Base-by-base conservation (phyloP, 2,888 invertebrate genomes). In the Ochlodes sylvanus region DNA sequence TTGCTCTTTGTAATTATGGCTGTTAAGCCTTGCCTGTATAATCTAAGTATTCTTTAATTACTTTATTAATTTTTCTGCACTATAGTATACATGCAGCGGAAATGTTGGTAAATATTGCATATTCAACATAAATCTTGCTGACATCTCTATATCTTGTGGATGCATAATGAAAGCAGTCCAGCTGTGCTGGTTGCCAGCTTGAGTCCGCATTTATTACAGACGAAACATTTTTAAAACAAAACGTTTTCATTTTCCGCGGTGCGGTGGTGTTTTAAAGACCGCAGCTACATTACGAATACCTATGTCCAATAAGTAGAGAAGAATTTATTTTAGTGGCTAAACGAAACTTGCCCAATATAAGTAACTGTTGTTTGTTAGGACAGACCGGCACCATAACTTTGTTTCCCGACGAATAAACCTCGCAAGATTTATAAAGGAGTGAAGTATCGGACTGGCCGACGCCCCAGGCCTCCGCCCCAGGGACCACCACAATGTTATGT, bases 401-500 rank as follows among this genome's bases (percentile, higher is more conserved):
- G 50, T 64, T 41, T 57, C 54, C 55, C 42, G 14, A 44, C 34
- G 38, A 64, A 64, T 64, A 64, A 64, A 64, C 57, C 57, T 57
- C 57, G 56, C 64, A 57, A 64, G 57, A 64, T 64, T 64, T 64
- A 58, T 52, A 65, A 58, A 58, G 50, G 56, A 63, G 47, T 64
- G 44, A 41, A 62, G 52, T 52, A 52, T 52, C 52, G 38, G 34
- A 38, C 50, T 38, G 15, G 44, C 44, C 15, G 15, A 7, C n/a
- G 12, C 27, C 7, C 54, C 14, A 14, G 10, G 54, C 54, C 19
- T 17, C 12, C 9, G 47, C 38, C 54, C 21, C 38, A 9, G 10
- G 44, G 62, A 38, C 76, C 77, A 38, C 76, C 77, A 69, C 76
- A 72, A 78, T 79, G 82, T 83, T 84, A 82, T 81, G 81, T 83